Evolutionary conservation across 2,113 vertebrate species (phyloP), one percentile per base, ranked within the genome.

Genomic region (Junco hyemalis): DNA sequence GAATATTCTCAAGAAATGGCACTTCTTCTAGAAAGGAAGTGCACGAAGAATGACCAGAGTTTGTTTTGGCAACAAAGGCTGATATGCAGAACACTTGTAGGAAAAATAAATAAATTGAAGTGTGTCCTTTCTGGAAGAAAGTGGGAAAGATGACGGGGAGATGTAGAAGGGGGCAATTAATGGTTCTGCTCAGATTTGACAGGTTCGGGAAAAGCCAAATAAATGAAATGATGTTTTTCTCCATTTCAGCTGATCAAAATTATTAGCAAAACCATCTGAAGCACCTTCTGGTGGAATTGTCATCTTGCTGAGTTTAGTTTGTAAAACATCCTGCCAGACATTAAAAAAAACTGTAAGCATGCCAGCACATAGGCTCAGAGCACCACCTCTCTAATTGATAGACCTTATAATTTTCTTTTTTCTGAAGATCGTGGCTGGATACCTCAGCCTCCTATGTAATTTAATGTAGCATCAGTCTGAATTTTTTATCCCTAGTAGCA

Each of bases 251-350:
- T 94, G 97, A 98, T 98, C 94, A 97, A 96, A 98, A 97, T 97
- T 96, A 98, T 98, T 97, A 97, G 96, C 97, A 95, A 96, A 97
- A 96, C 97, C 98, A 98, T 98, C 98, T 97, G 97, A 98, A 97
- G 97, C 96, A 97, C 97, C 98, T 98, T 98, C 97, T 98, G 97
- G 97, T 98, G 54, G 93, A 95, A 97, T 88, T 96, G 97, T 98
- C 95, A 97, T 97, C 97, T 98, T 98, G 97, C 97, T 97, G 97
- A 95, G 97, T 96, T 98, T 95, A 92, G 94, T 97, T 97, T 98
- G 96, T 97, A 96, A 97, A 97, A 97, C 95, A 96, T 97, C 96
- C 96, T 97, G 97, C 95, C 96, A 97, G 96, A 94, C 95, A 95
- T 96, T 96, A 93, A 96, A 94, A 95, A 95, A 96, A 95, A n/a